Conservation (phyloP, 2,797 vertebrate genomes). For the Rhinophrynus dorsalis region DNA sequence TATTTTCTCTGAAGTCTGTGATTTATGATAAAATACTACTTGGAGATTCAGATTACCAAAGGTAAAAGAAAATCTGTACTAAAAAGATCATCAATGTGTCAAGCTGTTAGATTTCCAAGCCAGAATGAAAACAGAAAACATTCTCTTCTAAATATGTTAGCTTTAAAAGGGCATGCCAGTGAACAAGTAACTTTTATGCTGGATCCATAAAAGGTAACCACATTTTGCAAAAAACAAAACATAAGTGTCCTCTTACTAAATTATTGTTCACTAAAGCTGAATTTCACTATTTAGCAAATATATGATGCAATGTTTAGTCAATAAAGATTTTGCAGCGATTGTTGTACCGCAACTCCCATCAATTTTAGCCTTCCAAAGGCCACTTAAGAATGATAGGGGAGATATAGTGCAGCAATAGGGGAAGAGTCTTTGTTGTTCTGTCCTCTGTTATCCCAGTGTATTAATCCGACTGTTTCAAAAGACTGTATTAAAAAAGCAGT, state of each 20-base stretch:
- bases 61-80: neutral
- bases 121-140: slow-evolving; percentile 12
- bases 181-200: slow-evolving; percentile 19
- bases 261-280: neutral
- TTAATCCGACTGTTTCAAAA: too few relatives aligned
- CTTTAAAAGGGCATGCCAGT: slow-evolving; percentile 35
- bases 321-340: too few relatives aligned
- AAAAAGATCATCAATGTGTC: neutral
- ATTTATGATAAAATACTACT: neutral
- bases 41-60: neutral
- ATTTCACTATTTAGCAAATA: too few relatives aligned
- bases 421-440: too few relatives aligned
- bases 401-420: too few relatives aligned
- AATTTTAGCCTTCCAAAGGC: too few relatives aligned
- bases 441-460: too few relatives aligned
- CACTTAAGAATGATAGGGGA: too few relatives aligned
- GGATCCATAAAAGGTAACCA: slow-evolving; percentile 34
- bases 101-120: slow-evolving; percentile 5
- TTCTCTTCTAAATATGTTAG: slow-evolving; percentile 9
- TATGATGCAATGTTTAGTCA: too few relatives aligned
- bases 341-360: too few relatives aligned
- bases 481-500: too few relatives aligned
- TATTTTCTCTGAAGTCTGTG: neutral
- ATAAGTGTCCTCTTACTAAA: neutral
- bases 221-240: slow-evolving; percentile 3